phyloP scores from a whole-genome alignment of 2,797 vertebrate genomes.

The Myripristis jacobus region DNA sequence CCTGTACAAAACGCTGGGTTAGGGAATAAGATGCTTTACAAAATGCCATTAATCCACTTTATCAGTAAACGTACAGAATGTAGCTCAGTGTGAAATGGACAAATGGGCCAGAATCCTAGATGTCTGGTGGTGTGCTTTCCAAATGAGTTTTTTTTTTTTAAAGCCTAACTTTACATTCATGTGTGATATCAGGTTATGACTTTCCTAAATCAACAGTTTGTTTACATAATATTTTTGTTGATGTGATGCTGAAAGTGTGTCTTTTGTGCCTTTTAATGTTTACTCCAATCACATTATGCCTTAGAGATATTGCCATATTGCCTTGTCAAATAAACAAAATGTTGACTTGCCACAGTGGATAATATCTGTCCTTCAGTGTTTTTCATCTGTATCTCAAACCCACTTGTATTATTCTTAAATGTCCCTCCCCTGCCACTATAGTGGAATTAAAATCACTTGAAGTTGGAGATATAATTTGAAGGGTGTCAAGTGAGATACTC shows the following conservation, averaged over 20 bases:
- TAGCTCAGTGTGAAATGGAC: slow-evolving; percentile 47
- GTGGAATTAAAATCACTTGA: background rate
- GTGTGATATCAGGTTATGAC: slow-evolving; percentile 45
- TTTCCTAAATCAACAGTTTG: slow-evolving; percentile 58
- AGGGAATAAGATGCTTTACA: slow-evolving; percentile 60
- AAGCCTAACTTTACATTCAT: slow-evolving; percentile 40
- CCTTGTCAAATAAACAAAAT: slow-evolving; percentile 75
- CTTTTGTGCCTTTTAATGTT: slow-evolving; percentile 43
- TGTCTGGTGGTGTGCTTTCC: slow-evolving; percentile 45
- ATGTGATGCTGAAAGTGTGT: slow-evolving; percentile 44
- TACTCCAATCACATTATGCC: slow-evolving; percentile 64
- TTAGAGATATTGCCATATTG: slow-evolving; percentile 63
- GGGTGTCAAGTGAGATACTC: background rate
- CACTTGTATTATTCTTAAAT: background rate
- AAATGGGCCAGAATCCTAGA: slow-evolving; percentile 22
- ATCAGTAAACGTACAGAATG: slow-evolving; percentile 6
- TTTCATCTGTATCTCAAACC: background rate
- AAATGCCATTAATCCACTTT: slow-evolving; percentile 22
- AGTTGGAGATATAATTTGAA: background rate
- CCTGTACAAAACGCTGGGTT: slow-evolving; percentile 57
- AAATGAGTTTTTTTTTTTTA: slow-evolving; percentile 20
- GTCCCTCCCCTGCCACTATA: background rate
- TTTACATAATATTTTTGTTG: slow-evolving; percentile 69
- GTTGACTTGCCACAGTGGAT: slow-evolving; percentile 56
- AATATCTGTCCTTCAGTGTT: slow-evolving; percentile 26